phyloP scores from a whole-genome alignment of 1,140 invertebrate species.

The Choristoneura fumiferana region DNA sequence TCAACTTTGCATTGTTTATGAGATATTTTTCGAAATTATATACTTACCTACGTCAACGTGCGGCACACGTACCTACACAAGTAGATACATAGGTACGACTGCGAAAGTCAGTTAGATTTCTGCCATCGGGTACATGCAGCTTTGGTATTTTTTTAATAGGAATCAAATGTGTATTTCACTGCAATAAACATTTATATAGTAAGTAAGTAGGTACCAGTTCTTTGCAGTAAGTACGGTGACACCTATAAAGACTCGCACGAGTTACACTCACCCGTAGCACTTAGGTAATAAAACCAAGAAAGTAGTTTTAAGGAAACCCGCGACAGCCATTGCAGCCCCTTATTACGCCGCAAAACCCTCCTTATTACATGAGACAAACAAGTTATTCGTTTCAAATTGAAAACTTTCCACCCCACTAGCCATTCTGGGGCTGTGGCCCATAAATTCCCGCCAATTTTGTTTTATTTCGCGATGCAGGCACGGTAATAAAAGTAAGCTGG shows the following conservation, averaged over 20 bases:
- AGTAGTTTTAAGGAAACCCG: conserved; percentile 75
- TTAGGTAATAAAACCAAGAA: conserved; percentile 73
- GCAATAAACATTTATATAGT: conserved; percentile 11
- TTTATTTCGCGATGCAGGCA: conserved; percentile 76
- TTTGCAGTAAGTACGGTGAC: conserved; percentile 1
- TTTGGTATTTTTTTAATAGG: neutral
- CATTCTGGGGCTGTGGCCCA: conserved; percentile 65
- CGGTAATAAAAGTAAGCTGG: conserved; percentile 77
- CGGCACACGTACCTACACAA: no score
- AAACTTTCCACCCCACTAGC: conserved; percentile 77
- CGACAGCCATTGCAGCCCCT: conserved; percentile 67
- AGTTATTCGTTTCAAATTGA: conserved; percentile 78
- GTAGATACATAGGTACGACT: no score
- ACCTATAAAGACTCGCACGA: conserved; percentile 21
- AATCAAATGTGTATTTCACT: neutral
- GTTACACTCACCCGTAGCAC: conserved; percentile 54
- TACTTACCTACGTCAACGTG: no score
- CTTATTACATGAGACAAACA: conserved; percentile 74
- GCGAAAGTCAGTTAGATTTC: no score
- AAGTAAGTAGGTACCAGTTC: neutral
- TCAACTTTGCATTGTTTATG: no score
- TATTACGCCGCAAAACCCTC: conserved; percentile 72
- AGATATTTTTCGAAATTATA: no score
- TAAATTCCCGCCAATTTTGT: conserved; percentile 78
- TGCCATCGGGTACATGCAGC: neutral